A percentile compares a stretch with the other conserved stretches of the same genome.
phyloP scores from a whole-genome alignment of 2,113 vertebrate genomes.

The Megatriorchis doriae region DNA sequence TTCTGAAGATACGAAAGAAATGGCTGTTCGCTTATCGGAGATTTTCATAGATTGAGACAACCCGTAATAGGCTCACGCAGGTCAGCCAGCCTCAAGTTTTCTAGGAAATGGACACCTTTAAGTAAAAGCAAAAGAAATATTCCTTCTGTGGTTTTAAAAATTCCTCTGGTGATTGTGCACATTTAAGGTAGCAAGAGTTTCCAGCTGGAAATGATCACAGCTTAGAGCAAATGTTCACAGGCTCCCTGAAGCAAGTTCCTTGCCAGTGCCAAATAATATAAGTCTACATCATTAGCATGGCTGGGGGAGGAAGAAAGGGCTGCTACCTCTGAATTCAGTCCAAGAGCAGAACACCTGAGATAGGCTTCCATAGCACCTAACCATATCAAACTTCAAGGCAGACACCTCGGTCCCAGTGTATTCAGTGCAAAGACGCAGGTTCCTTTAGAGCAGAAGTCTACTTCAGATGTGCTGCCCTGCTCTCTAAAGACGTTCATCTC shows the following conservation, averaged over 20 bases:
- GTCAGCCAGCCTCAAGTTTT: background rate
- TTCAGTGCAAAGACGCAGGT: background rate
- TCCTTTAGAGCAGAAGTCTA: background rate
- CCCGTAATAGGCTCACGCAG: rapidly evolving
- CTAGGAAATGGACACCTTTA: background rate
- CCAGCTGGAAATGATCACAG: background rate
- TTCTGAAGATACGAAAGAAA: background rate
- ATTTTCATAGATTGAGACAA: background rate
- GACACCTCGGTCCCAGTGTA: background rate
- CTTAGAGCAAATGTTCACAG: background rate
- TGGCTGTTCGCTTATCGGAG: background rate
- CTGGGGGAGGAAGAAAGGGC: background rate
- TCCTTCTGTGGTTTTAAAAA: background rate
- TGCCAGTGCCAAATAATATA: background rate
- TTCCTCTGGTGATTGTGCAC: background rate
- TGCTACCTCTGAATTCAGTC: background rate
- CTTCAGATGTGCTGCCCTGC: background rate
- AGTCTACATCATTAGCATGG: rapidly evolving
- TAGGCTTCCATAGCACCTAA: background rate
- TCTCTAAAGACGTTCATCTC: background rate
- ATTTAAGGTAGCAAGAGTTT: background rate
- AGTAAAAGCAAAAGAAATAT: background rate
- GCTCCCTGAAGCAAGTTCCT: background rate
- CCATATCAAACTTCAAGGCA: background rate
- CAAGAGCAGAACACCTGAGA: background rate